phyloP scores from a whole-genome alignment of 2,797 vertebrate genomes.

The Poeciliopsis presidionis region DNA sequence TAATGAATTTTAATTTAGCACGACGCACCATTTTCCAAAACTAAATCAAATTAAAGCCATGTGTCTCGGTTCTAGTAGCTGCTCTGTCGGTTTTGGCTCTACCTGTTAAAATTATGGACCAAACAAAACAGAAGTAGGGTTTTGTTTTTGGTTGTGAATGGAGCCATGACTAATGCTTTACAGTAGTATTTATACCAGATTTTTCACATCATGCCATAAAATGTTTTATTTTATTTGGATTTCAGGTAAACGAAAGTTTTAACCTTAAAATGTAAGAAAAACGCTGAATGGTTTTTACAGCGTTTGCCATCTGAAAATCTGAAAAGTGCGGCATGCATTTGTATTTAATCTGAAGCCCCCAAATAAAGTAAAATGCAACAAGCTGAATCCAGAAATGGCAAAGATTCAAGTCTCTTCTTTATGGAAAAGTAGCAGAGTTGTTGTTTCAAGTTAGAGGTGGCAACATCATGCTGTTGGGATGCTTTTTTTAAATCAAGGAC shows the following conservation, averaged over 20 bases:
- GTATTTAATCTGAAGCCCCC: not conserved
- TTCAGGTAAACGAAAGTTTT: not conserved
- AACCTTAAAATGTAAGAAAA: not conserved
- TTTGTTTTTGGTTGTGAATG: not conserved
- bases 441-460: not conserved
- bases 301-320: not conserved
- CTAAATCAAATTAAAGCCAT: constrained; percentile 17
- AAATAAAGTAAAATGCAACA: not conserved
- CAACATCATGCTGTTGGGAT: not conserved
- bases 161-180: not conserved
- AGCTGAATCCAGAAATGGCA: not conserved
- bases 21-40: constrained; percentile 19
- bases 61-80: not conserved
- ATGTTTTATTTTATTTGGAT: not conserved
- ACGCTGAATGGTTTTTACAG: not conserved
- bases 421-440: not conserved
- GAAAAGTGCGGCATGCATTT: not conserved
- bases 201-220: not conserved
- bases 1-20: constrained; percentile 20
- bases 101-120: not conserved
- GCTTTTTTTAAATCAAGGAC: not conserved
- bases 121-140: not conserved
- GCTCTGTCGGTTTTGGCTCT: constrained; percentile 5
- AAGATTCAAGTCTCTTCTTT: not conserved
- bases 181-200: not conserved